Conservation (phyloP, 2,888 invertebrate species). For the Frankliniella intonsa region DNA sequence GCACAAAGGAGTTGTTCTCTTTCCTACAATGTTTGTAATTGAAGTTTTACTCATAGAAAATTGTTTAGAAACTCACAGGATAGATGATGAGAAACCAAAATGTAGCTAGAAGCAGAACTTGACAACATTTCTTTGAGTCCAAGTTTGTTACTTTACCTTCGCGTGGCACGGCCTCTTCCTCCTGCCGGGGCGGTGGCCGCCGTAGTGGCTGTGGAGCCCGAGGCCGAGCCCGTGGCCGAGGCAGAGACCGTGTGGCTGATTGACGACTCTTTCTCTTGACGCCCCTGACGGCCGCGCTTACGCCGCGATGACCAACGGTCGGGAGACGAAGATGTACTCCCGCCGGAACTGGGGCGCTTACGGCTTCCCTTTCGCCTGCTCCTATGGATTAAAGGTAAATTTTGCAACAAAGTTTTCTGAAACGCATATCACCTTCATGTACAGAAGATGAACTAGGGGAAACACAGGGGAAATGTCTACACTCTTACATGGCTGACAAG, state of each 20-base stretch:
- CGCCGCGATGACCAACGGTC: constrained; percentile 24
- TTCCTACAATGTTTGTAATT: constrained; percentile 41
- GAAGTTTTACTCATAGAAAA: not conserved
- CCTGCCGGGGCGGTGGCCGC: constrained; percentile 51
- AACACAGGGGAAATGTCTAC: not conserved
- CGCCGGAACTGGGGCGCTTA: constrained; percentile 28
- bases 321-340: constrained; percentile 26
- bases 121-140: not conserved
- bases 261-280: constrained; percentile 45
- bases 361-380: constrained; percentile 28
- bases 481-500: no score
- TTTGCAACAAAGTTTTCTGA: no score
- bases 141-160: constrained; percentile 39
- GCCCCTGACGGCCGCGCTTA: constrained; percentile 44
- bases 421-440: not conserved
- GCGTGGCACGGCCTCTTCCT: constrained; percentile 48
- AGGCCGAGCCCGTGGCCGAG: constrained; percentile 46
- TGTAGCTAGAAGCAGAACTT: not conserved
- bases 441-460: not conserved
- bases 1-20: constrained; percentile 42
- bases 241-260: constrained; percentile 54
- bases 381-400: not conserved
- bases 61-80: not conserved
- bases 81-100: not conserved
- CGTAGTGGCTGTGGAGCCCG: constrained; percentile 45